Conservation (phyloP, 2,888 invertebrate genomes). For the Amiota communis region DNA sequence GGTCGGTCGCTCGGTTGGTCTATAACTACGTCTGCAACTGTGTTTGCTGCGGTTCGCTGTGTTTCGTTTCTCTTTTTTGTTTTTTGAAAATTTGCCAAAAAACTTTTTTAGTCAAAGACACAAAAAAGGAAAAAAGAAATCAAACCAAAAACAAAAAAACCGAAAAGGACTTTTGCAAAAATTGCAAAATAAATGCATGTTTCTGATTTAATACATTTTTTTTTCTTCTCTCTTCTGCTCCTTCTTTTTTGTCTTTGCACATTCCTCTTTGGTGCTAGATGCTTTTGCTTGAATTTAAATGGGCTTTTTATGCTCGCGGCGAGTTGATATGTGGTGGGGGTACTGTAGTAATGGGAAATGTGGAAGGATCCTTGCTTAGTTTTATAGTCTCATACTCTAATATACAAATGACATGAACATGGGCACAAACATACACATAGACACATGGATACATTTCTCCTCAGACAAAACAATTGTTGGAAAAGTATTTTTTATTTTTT, state of each 20-base stretch:
- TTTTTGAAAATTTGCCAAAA: conserved; percentile 57
- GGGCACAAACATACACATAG: neutral
- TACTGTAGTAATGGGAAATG: too few relatives aligned
- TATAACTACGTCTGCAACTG: conserved; percentile 19
- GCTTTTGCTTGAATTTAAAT: conserved; percentile 10
- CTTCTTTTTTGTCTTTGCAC: neutral
- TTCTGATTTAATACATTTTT: conserved; percentile 54
- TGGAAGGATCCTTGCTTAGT: too few relatives aligned
- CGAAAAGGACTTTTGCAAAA: conserved; percentile 38
- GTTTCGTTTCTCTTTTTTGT: conserved; percentile 3
- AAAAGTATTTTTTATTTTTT: conserved; percentile 1
- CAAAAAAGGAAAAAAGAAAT: neutral
- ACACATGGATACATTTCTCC: conserved; percentile 16
- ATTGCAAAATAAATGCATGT: conserved; percentile 66
- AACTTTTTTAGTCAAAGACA: conserved; percentile 41
- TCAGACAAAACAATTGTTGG: neutral
- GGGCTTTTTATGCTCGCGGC: neutral
- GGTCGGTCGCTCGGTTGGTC: neutral
- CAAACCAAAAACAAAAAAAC: conserved; percentile 1
- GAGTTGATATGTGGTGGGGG: too few relatives aligned
- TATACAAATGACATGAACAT: too few relatives aligned
- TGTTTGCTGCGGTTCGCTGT: conserved; percentile 28
- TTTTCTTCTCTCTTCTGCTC: neutral
- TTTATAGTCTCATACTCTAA: too few relatives aligned
- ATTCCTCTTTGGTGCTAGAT: neutral